Conservation (phyloP, 2,797 vertebrate genomes). For the Coccyzus lansbergi region DNA sequence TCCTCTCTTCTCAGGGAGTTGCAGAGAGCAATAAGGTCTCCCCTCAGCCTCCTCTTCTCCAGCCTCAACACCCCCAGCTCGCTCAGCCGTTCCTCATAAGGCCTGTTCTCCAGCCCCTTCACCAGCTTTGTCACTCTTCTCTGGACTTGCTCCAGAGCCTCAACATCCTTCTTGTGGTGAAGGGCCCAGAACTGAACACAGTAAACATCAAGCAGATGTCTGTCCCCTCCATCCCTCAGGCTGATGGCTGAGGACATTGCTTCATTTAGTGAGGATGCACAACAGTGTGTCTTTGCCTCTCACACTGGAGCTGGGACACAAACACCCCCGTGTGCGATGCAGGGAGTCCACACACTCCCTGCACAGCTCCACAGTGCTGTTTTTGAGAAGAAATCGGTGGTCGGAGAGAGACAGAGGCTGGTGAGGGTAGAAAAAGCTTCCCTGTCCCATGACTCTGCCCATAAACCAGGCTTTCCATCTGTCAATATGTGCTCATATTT, state of each 20-base stretch:
- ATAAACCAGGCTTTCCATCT: not conserved
- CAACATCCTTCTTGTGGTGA: too few relatives aligned
- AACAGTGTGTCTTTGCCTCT: not conserved
- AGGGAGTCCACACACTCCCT: not conserved
- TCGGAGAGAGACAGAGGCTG: not conserved
- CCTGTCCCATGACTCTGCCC: not conserved
- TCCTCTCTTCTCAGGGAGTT: too few relatives aligned
- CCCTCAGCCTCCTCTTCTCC: too few relatives aligned
- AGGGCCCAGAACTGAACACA: too few relatives aligned
- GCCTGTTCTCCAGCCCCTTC: too few relatives aligned
- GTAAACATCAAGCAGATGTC: not conserved
- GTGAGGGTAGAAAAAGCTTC: not conserved
- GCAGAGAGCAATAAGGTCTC: too few relatives aligned
- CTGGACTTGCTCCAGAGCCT: too few relatives aligned
- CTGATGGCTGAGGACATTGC: not conserved
- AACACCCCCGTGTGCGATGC: fast-evolving
- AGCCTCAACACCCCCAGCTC: too few relatives aligned
- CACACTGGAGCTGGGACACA: fast-evolving
- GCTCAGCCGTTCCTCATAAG: too few relatives aligned
- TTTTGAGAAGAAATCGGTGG: not conserved
- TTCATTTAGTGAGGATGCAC: not conserved
- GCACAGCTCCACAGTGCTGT: fast-evolving
- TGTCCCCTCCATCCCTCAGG: not conserved
- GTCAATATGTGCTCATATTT: not conserved
- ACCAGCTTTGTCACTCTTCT: too few relatives aligned